Evolutionary conservation across 2,888 invertebrate genomes (phyloP), one percentile per base, ranked within the genome.

Genomic region (Synanthedon andrenaeformis): DNA sequence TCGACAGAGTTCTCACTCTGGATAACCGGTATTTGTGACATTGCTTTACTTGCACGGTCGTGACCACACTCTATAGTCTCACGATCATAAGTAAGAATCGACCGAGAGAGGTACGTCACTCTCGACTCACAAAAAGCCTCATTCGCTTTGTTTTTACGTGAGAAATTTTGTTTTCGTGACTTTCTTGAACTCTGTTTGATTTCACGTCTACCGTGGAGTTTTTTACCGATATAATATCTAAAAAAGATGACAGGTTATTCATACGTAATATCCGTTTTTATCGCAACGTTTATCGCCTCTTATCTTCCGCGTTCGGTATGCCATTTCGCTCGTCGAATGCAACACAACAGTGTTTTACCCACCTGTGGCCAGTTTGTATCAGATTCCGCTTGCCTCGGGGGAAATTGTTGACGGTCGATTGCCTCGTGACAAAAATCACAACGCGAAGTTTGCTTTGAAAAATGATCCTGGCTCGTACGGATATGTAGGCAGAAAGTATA

Each of bases 271-370:
- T 80, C 75, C 69, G 70, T 69, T 65, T 67, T 67, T 85, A 84
- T 84, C 83, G 79, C 70, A 54, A 58, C 66, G 70, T 87, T 35
- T 86, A 87, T 87, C 87, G 83, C 82, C 82, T 35, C 35, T 84
- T 86, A 86, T 87, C 86, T 82, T 60, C 60, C 62, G 65, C 71
- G 70, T 76, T 76, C 73, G 68, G 74, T 77, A 72, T 81, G 77
- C 82, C 76, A 81, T 82, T 81, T 77, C 69, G 76, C 71, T 74
- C 68, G 71, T 69, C 67, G 66, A 63, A 66, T 72, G 70, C 73
- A 74, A 67, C 72, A 72, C 69, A 71, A 61, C 79, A 82, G 80
- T 82, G 65, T 70, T 68, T 68, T 64, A 63, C 63, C 69, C 65
- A 74, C 74, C 68, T 69, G 70, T 69, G 71, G 64, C 66, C 66